Evolutionary conservation across 2,888 invertebrate genomes (phyloP), one percentile per base, ranked within the genome.

Genomic region (Drosophila planitibia): DNA sequence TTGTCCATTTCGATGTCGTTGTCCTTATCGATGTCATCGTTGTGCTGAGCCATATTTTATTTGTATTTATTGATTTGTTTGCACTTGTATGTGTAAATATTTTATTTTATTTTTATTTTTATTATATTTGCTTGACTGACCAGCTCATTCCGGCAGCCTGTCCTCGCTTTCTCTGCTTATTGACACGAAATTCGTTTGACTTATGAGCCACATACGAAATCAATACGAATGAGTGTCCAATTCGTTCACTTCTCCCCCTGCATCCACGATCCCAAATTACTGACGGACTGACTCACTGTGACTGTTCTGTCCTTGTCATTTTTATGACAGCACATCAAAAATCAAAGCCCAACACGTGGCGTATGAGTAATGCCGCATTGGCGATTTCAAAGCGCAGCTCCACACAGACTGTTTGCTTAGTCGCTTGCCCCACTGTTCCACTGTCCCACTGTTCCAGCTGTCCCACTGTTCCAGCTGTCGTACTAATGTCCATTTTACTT

Each of bases 81-180:
- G 85, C 73, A 44, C 66, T 65, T 67, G 83, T 75, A 71, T 85
- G 85, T 86, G 85, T 86, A 89, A 89, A 89, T 89, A 85, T 85
- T 86, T 84, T 74, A 89, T 89, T 86, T 79, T 82, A 75, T 82
- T 84, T 83, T 86, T 82, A 86, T 84, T 85, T 85, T 85, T 89
- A 85, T 89, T 82, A 89, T 86, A 76, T 85, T 89, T 89, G 75
- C 65, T 62, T 60, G 70, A 61, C 57, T 66, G 72, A 44, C 61
- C 65, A 37, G 49, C 32, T 44, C 37, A 54, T 37, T 10, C 35
- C 37, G 39, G 28, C 22, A 51, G 53, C 9, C 54, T 30, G 51
- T 41, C 28, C 69, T 16, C 61, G 41, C 52, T 25, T 57, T 52
- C 49, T 58, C 53, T 65, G 53, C 69, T 82, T 60, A 72, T 70